phyloP scores from a whole-genome alignment of 2,113 vertebrate genomes.

The Emydocephalus ijimae region DNA sequence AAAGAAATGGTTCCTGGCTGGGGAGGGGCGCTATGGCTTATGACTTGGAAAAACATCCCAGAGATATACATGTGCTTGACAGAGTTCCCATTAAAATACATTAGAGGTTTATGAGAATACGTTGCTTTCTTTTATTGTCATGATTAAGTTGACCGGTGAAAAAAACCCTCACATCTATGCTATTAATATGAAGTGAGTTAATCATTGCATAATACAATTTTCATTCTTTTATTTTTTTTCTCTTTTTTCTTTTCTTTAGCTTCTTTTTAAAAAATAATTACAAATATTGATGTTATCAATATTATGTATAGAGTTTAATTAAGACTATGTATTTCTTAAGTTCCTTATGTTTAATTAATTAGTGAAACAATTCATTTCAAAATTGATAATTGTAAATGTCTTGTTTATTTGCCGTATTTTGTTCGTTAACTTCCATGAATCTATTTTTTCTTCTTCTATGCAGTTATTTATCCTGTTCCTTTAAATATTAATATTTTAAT shows the following conservation, averaged over 20 bases:
- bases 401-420: background rate
- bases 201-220: background rate
- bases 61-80: background rate
- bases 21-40: too few relatives aligned
- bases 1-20: background rate
- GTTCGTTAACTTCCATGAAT: background rate
- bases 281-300: background rate
- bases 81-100: background rate
- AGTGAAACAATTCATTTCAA: background rate
- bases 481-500: background rate
- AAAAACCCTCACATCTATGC: background rate
- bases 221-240: background rate
- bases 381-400: background rate
- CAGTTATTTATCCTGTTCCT: background rate
- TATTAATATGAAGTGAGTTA: background rate
- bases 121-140: background rate
- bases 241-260: background rate
- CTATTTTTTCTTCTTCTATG: background rate
- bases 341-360: background rate
- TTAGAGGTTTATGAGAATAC: background rate
- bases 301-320: background rate
- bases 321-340: background rate
- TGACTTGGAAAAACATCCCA: background rate
- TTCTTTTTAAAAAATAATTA: background rate
- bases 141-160: background rate